Conservation (phyloP, 2,113 vertebrate genomes). For the Ceuthmochares aereus region DNA sequence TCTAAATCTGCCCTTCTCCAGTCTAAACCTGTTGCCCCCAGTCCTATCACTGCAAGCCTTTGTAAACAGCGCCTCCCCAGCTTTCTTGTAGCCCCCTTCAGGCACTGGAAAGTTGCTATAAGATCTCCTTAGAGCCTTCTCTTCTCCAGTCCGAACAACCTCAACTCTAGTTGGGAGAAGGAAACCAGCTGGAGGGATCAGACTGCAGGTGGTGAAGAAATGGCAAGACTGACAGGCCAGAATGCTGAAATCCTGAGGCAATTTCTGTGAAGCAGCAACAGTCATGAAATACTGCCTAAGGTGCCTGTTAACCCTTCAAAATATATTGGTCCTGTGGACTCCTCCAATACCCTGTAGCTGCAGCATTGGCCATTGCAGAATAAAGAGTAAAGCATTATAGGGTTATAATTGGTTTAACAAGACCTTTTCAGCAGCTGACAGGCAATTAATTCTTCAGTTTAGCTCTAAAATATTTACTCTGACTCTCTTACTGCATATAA, state of each 20-base stretch:
- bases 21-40: no score
- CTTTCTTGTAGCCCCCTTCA: no score
- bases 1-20: no score
- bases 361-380: not conserved
- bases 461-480: constrained; percentile 57
- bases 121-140: no score
- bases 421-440: constrained; percentile 43
- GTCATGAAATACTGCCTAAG: not conserved
- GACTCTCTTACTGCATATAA: not conserved
- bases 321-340: not conserved
- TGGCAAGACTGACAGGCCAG: constrained; percentile 15
- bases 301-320: not conserved
- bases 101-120: no score
- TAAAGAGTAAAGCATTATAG: not conserved
- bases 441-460: constrained; percentile 52
- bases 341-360: not conserved
- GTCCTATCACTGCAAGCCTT: no score
- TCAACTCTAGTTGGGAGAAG: not conserved
- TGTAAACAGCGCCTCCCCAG: no score
- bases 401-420: constrained; percentile 38
- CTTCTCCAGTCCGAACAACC: no score
- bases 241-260: constrained; percentile 37
- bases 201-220: not conserved
- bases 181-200: constrained; percentile 4
- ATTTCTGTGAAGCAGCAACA: constrained; percentile 2